Evolutionary conservation across 2,888 invertebrate species (phyloP), one percentile per base, ranked within the genome.

Genomic region (Lasioglossum zephyrum): DNA sequence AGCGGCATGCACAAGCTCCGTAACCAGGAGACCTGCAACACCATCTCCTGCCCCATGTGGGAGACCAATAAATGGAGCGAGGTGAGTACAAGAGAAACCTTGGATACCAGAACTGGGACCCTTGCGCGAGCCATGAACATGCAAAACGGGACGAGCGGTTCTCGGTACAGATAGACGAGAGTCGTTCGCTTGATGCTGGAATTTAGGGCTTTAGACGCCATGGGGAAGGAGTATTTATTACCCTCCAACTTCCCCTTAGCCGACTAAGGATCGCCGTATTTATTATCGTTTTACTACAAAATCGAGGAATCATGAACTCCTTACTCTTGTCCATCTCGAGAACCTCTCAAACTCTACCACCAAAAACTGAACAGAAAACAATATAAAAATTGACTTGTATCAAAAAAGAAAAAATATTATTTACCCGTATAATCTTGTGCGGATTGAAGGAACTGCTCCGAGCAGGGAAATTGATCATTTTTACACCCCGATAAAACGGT

Each of bases 1-100:
- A 96, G 96, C 70, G 96, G 96, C 2, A 94, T 94, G 47, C 97
- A 97, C 86, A 98, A 98, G 87, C 99, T 99, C 5, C 96, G 97
- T 82, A 96, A 97, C 74, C 97, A 97, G 89, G 98, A 98, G 93
- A 96, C 97, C 4, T 99, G 99, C 96, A 98, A 97, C 95, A 96
- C 97, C 88, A 97, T 97, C 92, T 97, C 98, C 86, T 99, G 99
- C 94, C 98, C 99, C 0, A 96, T 96, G 89, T 99, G 99, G 99
- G 96, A 97, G 88, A 97, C 97, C 72, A 97, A 98, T 44, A 96
- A 97, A 82, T 99, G 99, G 99, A 98, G 98, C 79, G 97, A 97
- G 96, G 99, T 99, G 96, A 97, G 98, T 96, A 83, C 66, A 82
- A 63, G 77, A 73, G 80, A 86, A 85, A 86, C 82, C 76, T 80